phyloP scores from a whole-genome alignment of 2,797 vertebrate species.

The Picus viridis region DNA sequence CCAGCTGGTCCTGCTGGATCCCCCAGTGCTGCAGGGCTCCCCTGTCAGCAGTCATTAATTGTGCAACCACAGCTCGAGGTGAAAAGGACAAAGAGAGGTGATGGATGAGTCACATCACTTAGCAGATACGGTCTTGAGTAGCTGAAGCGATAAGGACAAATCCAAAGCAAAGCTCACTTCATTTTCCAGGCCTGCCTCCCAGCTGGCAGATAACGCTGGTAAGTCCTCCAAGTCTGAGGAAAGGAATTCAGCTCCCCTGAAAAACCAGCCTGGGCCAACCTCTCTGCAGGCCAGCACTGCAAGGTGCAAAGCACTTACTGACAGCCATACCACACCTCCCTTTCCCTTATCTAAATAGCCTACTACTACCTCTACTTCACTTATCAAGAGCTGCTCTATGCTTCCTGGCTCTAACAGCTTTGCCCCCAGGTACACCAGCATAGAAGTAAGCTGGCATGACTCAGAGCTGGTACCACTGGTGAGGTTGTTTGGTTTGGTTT shows the following conservation, averaged over 20 bases:
- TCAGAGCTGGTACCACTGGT: neutral
- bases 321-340: neutral
- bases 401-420: neutral
- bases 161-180: neutral
- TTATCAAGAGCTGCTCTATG: neutral
- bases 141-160: neutral
- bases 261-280: neutral
- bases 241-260: neutral
- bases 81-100: neutral
- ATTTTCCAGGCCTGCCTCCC: neutral
- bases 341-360: constrained; percentile 20
- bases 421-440: neutral
- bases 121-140: neutral
- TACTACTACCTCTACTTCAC: neutral
- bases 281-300: neutral
- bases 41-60: neutral
- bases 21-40: neutral
- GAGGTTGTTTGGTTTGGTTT: too few species aligned
- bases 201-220: neutral
- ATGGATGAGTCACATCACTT: neutral
- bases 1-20: neutral
- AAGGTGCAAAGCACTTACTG: neutral
- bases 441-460: neutral
- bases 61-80: neutral
- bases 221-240: neutral